phyloP scores from a whole-genome alignment of 1,140 invertebrate species.

The Neomicropteryx cornuta region DNA sequence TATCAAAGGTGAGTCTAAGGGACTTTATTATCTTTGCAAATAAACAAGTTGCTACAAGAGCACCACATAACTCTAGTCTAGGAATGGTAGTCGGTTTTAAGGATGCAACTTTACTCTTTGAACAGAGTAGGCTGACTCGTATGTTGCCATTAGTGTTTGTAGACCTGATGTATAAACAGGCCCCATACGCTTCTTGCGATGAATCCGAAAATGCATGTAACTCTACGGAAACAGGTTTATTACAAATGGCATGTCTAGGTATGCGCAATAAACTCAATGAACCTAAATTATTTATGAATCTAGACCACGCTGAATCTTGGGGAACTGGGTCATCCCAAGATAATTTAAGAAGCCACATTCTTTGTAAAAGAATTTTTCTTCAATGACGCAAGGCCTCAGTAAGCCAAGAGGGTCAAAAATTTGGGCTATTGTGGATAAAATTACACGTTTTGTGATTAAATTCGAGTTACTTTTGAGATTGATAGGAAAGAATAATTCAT shows the following conservation, averaged over 20 bases:
- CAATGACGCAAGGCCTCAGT: no score
- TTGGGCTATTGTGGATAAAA: no score
- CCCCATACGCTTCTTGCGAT: constrained; percentile 17
- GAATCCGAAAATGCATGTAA: constrained; percentile 24
- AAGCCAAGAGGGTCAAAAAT: no score
- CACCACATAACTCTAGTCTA: constrained; percentile 2
- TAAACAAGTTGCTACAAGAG: background rate
- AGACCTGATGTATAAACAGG: constrained; percentile 18
- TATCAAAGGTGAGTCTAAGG: background rate
- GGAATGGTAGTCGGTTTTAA: constrained; percentile 16
- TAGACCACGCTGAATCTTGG: no score
- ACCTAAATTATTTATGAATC: no score
- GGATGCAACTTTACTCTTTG: constrained; percentile 27
- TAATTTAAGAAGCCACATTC: no score
- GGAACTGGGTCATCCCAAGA: no score
- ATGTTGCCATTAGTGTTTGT: constrained; percentile 8
- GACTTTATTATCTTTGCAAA: constrained; percentile 4
- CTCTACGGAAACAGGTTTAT: constrained; percentile 7
- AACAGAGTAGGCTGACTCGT: constrained; percentile 14
- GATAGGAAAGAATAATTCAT: no score
- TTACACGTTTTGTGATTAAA: no score
- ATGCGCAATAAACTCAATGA: no score
- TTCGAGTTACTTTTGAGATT: no score
- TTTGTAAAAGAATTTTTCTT: no score
- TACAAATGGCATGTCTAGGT: constrained; percentile 9